Evolutionary conservation across 2,113 vertebrate species (phyloP), one percentile per base, ranked within the genome.

Genomic region (Reinhardtius hippoglossoides): DNA sequence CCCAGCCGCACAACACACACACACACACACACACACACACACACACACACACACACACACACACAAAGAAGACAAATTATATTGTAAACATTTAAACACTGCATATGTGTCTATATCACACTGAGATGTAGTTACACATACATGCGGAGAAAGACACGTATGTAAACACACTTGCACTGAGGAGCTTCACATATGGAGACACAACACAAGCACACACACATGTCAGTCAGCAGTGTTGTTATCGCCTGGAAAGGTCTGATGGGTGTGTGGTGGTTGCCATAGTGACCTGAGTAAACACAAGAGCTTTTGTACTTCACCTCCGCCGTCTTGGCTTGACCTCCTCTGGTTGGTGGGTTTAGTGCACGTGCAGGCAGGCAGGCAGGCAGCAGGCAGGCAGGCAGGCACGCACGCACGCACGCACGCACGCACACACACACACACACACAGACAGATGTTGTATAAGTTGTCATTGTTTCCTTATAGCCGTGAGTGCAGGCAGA

Each of bases 251-350:
- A 92, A 88, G 83, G 82, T 89, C 82, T 87, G 63, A 83, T 9
- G 42, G 67, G 68, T 82, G 86, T 74, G 56, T 64, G 48, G 75
- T 13, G 67, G 87, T 92, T 88, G 65, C 87, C 77, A 70, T 87
- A 21, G 92, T 67, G 69, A 88, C 77, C 37, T 37, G 68, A 15
- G 75, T 83, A 87, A 92, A 92, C 90, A 91, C 74, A 60, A 73
- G 46, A 74, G 62, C 68, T 76, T 71, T 88, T 90, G 86, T 91
- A 57, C 56, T 77, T 35, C 14, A 2, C 24, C 63, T 37, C 44
- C 60, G 60, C 77, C 70, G 16, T 68, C 76, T 77, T 67, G 78
- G 71, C 65, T 67, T 67, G 73, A 76, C 87, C 63, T 56, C 63
- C 58, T 3, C 40, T 4, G 72, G 54, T 46, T 86, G 83, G 85